Percentiles rank a stretch among this genome's conserved stretches.
These are phyloP conservation scores for Mermis nigrescens DNA, from an alignment of 2,888 invertebrate species.

Conservation along the genomic window DNA sequence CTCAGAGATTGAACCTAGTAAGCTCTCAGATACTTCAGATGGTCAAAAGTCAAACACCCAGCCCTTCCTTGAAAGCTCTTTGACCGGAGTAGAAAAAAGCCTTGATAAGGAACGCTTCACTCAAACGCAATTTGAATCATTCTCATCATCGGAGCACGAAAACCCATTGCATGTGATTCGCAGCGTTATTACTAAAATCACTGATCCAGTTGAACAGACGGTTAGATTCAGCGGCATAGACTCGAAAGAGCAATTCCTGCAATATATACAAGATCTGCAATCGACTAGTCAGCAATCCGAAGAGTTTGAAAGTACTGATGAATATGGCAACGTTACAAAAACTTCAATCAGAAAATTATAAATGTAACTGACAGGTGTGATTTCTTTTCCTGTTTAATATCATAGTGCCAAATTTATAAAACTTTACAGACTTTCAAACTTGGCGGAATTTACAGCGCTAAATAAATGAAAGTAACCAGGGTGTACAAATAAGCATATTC, in stretches of 20 bases:
- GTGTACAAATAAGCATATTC: too few species aligned
- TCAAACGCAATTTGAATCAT: background rate
- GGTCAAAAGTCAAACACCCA: background rate
- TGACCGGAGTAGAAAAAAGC: background rate
- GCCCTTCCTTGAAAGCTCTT: background rate
- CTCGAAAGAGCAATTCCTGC: slow-evolving; percentile 16
- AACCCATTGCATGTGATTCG: slow-evolving; percentile 16
- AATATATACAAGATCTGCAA: slow-evolving; percentile 21
- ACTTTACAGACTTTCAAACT: too few species aligned
- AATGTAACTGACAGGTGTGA: too few species aligned
- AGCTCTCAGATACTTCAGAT: background rate
- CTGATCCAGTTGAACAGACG: slow-evolving; percentile 26
- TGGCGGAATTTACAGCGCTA: too few species aligned
- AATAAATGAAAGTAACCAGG: too few species aligned
- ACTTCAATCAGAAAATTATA: slow-evolving; percentile 14
- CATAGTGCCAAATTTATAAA: too few species aligned
- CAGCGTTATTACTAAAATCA: slow-evolving; percentile 25
- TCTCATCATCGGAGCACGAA: background rate
- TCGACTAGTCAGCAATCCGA: slow-evolving; percentile 16
- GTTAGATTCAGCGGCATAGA: slow-evolving; percentile 30
- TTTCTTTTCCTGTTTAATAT: too few species aligned
- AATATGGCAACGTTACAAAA: slow-evolving; percentile 27
- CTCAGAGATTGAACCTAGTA: too few species aligned
- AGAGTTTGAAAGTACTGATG: slow-evolving; percentile 26
- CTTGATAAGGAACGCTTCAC: slow-evolving; percentile 1